phyloP scores from a whole-genome alignment of 1,140 invertebrate species.

The Nephila pilipes region DNA sequence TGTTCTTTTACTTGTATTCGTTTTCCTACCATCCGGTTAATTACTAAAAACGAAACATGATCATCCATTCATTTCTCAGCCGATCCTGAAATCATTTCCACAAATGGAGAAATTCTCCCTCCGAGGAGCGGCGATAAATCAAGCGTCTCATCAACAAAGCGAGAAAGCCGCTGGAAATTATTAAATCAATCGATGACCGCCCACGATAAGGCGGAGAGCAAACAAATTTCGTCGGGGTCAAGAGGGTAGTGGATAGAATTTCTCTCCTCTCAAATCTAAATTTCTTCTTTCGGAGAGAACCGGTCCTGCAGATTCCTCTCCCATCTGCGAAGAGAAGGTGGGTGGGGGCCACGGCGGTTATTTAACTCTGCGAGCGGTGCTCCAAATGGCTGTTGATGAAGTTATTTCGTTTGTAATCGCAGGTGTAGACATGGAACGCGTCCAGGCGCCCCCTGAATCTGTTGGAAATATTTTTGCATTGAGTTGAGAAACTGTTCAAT shows the following conservation, averaged over 20 bases:
- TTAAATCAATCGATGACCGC: constrained; percentile 71
- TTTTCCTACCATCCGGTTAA: no score
- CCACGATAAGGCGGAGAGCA: constrained; percentile 54
- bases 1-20: no score
- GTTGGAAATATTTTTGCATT: no score
- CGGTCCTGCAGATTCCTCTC: constrained; percentile 19
- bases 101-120: neutral
- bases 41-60: no score
- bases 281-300: constrained; percentile 7
- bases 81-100: neutral
- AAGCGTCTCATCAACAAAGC: neutral
- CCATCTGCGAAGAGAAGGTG: no score
- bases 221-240: constrained; percentile 65
- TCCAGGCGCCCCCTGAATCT: no score
- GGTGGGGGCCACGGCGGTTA: no score
- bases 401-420: no score
- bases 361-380: no score
- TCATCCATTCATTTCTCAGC: neutral
- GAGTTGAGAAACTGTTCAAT: no score
- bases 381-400: no score
- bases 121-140: neutral
- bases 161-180: constrained; percentile 27
- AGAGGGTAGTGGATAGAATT: constrained; percentile 15
- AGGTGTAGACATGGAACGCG: no score
- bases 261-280: constrained; percentile 39